These are phyloP conservation scores for Dasyprocta punctata DNA, from an alignment of 2,113 vertebrate genomes.

Conservation along the genomic window DNA sequence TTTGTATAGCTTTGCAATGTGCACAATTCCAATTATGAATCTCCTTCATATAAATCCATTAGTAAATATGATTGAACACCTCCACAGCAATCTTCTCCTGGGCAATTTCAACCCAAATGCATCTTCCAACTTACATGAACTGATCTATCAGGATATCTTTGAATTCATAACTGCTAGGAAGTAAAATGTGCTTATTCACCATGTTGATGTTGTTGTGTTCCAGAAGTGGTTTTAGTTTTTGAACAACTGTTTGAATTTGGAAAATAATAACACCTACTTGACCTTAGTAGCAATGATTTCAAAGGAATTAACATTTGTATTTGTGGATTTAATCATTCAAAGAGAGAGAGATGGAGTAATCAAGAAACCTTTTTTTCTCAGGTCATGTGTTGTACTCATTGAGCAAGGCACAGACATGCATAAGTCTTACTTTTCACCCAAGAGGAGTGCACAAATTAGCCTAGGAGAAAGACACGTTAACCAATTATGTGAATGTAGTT, in stretches of 20 bases:
- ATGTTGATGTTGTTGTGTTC: background rate
- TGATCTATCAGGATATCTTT: background rate
- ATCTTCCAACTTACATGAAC: background rate
- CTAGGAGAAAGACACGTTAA: background rate
- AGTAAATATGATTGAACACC: background rate
- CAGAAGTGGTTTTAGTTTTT: constrained; percentile 9
- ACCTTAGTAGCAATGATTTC: constrained; percentile 32
- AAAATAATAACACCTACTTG: constrained; percentile 20
- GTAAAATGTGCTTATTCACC: constrained; percentile 15
- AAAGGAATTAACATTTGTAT: background rate
- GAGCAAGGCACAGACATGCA: background rate
- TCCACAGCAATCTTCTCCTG: background rate
- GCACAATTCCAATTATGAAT: background rate
- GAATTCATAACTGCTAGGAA: background rate
- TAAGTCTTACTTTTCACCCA: background rate
- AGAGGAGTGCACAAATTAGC: background rate
- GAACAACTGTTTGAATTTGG: constrained; percentile 16
- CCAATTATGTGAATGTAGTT: background rate
- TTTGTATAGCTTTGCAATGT: background rate
- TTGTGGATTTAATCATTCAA: constrained; percentile 26
- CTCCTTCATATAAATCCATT: background rate
- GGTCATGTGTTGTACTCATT: background rate
- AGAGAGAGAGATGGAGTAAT: background rate
- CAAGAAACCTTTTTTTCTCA: background rate
- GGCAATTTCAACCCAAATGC: background rate